These are phyloP conservation scores for Apus apus DNA, from an alignment of 2,113 vertebrate genomes.

Conservation along the genomic window DNA sequence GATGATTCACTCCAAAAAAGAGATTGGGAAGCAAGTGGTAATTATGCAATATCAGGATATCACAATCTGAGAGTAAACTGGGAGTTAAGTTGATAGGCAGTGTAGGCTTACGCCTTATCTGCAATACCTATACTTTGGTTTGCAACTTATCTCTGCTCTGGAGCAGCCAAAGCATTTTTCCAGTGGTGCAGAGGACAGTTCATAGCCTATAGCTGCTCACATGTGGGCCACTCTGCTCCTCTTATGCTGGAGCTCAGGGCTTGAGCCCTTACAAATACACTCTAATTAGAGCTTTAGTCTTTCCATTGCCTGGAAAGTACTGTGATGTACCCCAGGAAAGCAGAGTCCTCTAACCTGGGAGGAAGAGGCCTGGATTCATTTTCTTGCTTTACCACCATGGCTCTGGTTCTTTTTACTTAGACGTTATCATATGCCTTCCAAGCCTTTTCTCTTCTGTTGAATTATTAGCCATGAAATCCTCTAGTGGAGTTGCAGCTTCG, in stretches of 20 bases:
- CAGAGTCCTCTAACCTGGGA: background rate
- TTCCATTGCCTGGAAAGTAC: background rate
- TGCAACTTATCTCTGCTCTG: background rate
- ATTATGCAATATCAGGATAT: background rate
- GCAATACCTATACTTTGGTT: background rate
- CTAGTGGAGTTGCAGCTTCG: background rate
- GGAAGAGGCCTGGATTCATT: background rate
- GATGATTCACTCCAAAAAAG: background rate
- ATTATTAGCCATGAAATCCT: conserved; percentile 42
- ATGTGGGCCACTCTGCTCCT: background rate
- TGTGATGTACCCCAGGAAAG: background rate
- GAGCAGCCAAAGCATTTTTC: background rate
- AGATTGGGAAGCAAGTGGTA: background rate
- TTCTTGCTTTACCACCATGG: background rate
- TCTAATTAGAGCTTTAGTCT: background rate
- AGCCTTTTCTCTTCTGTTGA: background rate
- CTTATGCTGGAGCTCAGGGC: background rate
- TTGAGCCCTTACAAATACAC: background rate
- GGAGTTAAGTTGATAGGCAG: background rate
- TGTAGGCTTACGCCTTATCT: background rate
- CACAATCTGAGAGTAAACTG: background rate
- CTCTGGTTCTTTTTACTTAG: conserved; percentile 2
- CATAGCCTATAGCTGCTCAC: background rate
- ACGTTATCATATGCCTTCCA: background rate
- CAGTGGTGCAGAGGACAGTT: background rate